These are phyloP conservation scores for Lamellibrachia satsuma DNA, from an alignment of 2,888 invertebrate species.

Conservation along the genomic window DNA sequence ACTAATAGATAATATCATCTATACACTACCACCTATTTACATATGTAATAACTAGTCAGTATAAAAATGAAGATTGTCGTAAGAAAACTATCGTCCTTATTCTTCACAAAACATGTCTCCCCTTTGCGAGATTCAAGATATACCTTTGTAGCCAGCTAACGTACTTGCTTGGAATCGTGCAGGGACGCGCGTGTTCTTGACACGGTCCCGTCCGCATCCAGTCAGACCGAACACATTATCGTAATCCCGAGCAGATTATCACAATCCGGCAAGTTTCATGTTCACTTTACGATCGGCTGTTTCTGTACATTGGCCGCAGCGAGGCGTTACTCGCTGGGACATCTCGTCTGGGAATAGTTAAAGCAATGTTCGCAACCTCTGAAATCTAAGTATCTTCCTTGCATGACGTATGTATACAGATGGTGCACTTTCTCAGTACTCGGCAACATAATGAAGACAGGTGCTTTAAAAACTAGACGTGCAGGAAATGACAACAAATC, in stretches of 20 bases:
- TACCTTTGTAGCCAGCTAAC: neutral
- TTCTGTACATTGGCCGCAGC: neutral
- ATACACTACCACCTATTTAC: no score
- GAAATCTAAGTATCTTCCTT: neutral
- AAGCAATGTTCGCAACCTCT: neutral
- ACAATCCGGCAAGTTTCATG: neutral
- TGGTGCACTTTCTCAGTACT: no score
- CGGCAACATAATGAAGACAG: no score
- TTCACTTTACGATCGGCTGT: neutral
- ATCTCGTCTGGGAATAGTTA: neutral
- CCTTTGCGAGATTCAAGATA: neutral
- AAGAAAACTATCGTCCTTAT: no score
- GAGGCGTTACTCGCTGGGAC: neutral
- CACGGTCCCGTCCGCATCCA: neutral
- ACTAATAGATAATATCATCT: no score
- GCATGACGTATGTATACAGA: neutral
- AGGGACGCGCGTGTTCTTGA: neutral
- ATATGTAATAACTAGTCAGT: no score
- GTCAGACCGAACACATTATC: neutral
- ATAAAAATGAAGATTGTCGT: no score
- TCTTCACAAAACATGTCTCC: no score
- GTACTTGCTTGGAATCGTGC: neutral
- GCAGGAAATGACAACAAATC: no score
- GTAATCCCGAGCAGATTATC: conserved; percentile 10
- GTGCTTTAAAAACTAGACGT: no score